Percentiles rank a stretch among this genome's conserved stretches.
Conservation (phyloP, 2,113 vertebrate genomes). For the Caretta caretta region DNA sequence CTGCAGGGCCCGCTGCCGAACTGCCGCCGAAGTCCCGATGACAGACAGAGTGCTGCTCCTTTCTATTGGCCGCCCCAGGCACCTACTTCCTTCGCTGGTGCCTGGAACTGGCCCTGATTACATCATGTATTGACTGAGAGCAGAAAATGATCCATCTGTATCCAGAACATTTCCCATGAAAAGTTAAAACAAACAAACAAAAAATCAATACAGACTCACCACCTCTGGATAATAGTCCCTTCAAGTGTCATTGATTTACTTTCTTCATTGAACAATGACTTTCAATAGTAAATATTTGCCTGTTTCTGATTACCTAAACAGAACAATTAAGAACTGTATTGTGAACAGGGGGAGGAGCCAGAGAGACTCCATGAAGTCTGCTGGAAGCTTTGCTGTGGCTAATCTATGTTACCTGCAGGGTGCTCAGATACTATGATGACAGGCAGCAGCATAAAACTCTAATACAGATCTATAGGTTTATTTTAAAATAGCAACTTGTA, state of each 20-base stretch:
- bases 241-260: not conserved
- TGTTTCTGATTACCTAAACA: not conserved
- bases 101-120: not conserved
- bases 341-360: not conserved
- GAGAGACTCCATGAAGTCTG: not conserved
- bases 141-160: not conserved
- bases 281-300: not conserved
- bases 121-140: not conserved
- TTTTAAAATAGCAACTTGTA: not conserved
- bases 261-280: not conserved
- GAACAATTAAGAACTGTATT: not conserved
- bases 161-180: not conserved
- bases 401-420: not conserved
- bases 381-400: not conserved
- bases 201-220: not conserved
- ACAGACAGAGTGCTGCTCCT: too few species aligned
- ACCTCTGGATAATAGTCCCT: not conserved
- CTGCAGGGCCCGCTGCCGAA: too few species aligned
- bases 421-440: not conserved
- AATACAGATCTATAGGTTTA: not conserved
- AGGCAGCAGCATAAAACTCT: not conserved
- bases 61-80: too few species aligned
- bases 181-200: not conserved
- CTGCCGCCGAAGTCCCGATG: too few species aligned
- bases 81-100: too few species aligned